Conservation (phyloP, 92 coral and sea anemone species). For the Nematostella vectensis region DNA sequence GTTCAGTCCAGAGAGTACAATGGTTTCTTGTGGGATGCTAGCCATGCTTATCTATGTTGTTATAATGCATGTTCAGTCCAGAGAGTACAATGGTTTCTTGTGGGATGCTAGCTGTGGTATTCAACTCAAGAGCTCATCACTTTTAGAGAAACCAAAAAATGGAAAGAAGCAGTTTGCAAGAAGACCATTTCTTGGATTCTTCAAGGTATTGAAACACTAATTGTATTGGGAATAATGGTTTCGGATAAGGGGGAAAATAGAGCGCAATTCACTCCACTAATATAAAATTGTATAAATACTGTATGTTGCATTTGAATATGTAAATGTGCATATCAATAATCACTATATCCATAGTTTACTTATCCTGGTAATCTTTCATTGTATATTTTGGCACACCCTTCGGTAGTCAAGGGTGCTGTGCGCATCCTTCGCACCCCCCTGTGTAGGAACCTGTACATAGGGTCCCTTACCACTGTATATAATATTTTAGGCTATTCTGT, state of each 20-base stretch:
- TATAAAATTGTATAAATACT: not conserved
- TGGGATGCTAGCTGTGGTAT: constrained; percentile 67
- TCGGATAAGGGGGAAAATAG: not conserved
- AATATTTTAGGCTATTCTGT: too few species aligned
- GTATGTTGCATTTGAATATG: too few species aligned
- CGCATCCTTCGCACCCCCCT: too few species aligned
- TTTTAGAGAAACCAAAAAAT: constrained; percentile 60
- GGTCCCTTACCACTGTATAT: too few species aligned
- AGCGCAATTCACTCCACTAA: not conserved
- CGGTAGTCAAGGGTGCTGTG: too few species aligned
- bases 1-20: constrained; percentile 90
- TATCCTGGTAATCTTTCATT: too few species aligned
- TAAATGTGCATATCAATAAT: too few species aligned
- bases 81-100: constrained; percentile 83
- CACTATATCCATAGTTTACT: too few species aligned
- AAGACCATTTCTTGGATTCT: constrained; percentile 82
- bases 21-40: constrained; percentile 78
- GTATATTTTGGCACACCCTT: too few species aligned
- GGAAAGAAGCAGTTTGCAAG: constrained; percentile 86
- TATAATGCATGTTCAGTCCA: constrained; percentile 63
- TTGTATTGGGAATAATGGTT: not conserved
- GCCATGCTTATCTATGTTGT: too few species aligned
- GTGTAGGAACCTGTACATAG: too few species aligned
- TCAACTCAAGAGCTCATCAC: constrained; percentile 52
- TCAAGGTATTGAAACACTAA: constrained; percentile 60